These are phyloP conservation scores for Meloe dianella DNA, from an alignment of 2,888 invertebrate genomes.

Conservation along the genomic window DNA sequence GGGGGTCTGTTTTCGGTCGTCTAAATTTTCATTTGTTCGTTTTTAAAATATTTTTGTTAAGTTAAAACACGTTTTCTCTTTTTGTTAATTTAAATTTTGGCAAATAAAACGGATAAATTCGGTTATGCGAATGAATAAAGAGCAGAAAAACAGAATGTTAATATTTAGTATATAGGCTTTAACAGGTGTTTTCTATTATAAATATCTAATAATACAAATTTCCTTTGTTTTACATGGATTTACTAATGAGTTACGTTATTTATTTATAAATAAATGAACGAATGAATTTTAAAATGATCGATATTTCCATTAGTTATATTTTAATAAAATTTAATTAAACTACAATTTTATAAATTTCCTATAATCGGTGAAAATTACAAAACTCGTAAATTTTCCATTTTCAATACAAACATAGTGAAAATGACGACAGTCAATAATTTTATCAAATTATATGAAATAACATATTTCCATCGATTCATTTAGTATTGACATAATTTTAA, in stretches of 20 bases:
- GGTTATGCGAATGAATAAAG: background rate
- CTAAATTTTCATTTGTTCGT: background rate
- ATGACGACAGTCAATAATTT: background rate
- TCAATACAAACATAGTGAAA: background rate
- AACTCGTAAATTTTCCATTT: background rate
- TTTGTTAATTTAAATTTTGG: no score
- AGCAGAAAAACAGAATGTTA: background rate
- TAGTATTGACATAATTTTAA: background rate
- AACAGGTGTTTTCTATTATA: background rate
- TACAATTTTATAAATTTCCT: background rate
- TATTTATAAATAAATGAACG: background rate
- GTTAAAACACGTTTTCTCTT: no score
- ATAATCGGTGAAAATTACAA: background rate
- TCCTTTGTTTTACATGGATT: background rate
- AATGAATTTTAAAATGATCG: background rate
- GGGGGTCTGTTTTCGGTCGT: background rate
- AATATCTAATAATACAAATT: background rate
- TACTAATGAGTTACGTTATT: background rate
- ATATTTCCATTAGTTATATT: background rate
- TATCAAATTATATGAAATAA: background rate
- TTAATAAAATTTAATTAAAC: background rate
- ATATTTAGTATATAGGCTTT: background rate
- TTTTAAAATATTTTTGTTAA: no score
- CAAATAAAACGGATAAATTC: background rate
- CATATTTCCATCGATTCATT: background rate